Base-by-base conservation (phyloP, 2,113 vertebrate species). In the Pycnonotus jocosus region DNA sequence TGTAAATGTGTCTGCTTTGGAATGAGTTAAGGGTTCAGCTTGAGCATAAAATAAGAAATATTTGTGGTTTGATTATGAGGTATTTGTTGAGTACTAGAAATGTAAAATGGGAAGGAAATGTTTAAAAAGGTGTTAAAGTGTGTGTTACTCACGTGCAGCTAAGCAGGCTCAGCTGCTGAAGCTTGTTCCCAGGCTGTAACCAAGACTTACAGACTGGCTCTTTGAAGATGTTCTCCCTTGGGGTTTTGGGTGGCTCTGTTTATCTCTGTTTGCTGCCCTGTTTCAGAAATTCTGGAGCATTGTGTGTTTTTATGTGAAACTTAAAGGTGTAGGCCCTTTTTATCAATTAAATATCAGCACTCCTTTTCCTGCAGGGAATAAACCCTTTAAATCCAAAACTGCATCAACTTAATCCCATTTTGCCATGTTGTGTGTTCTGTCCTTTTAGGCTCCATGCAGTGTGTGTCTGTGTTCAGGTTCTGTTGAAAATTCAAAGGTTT, bases 71-170 rank as follows among this genome's bases (percentile, higher is more conserved):
- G 16, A 16, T 79, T 16, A 31, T 54, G 24, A 54, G 17, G 7
- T 58, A 33, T 74, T 81, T 85, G 21, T 40, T 65, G 51, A 45
- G 21, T 15, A 24, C 11, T 62, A 38, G 45, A 91, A 86, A 47
- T 47, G 3, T 3, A 19, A 4, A 77, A 48, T 53, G 35, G 17
- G 31, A 48, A 35, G 40, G 13, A 68, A 53, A 24, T 58, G 18
- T 56, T 84, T 60, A 12, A 27, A 35, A 8, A n/a, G 9, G 12
- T 56, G 12, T 24, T 48, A 5, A 38, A 11, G 11, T 42, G 3
- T 3, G 0, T 66, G 13, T 73, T 19, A 38, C 1, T 76, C 48
- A 3, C 0, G 6, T 50, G 33, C 25, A 56, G 47, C 35, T 30
- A 6, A 44, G 50, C 48, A 70, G n/a, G 33, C 31, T 48, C 15